Evolutionary conservation across 1,140 invertebrate species (phyloP), one percentile per base, ranked within the genome.

Genomic region (Homalodisca vitripennis): DNA sequence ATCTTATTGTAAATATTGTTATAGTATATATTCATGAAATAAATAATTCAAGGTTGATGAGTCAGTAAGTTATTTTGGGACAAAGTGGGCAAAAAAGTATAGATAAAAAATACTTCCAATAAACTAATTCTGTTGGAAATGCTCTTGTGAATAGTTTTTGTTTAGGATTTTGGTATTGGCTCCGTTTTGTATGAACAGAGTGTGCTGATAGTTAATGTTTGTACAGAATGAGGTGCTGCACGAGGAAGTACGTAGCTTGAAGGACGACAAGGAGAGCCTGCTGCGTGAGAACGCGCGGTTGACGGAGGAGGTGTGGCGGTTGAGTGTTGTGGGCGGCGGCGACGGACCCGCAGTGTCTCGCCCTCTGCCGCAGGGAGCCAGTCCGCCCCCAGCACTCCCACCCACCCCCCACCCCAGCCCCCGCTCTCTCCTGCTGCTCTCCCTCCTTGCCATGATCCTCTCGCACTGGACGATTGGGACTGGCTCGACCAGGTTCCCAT

Each of bases 341-440:
- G 53, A 32, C 85, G 90, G 90, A 91, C 89, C 91, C 78, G 88
- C 90, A 84, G 90, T 83, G 85, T 91, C 89, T 86, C 79, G 68
- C 31, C 90, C 90, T 92, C 91, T 86, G 88, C 91, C 85, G 91
- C 85, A 92, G 90, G 91, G 88, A 84, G 84, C 83, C 80, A 81
- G 81, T 82, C 82, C 82, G 81, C 83, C 84, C 79, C 80, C 84
- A 87, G 83, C 84, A 84, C 77, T 75, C 75, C 75, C 75, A 62
- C 20, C 34, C 60, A 81, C 78, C 70, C 48, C 14, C 55, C 26
- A 60, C 22, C 55, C 55, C 2, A 65, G 31, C 46, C 46, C 22
- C 66, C 22, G 51, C 66, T 29, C 55, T 70, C 34, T 41, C 34
- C 34, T 41, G n/a, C n/a, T n/a, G n/a, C n/a, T n/a, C n/a, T n/a